phyloP scores from a whole-genome alignment of 1,140 invertebrate species.

The Ladona fulva region DNA sequence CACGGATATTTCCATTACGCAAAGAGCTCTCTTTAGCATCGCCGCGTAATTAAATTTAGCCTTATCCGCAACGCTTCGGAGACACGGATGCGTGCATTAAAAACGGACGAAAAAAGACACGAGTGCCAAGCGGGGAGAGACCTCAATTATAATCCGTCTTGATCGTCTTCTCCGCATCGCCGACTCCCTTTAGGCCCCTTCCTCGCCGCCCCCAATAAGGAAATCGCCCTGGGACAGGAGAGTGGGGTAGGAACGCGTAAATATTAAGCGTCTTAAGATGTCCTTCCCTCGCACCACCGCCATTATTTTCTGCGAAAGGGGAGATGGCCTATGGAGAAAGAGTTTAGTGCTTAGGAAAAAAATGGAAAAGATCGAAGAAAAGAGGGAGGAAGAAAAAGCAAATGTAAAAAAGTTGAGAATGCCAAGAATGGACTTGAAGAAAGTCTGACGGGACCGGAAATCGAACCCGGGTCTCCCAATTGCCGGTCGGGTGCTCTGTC shows the following conservation, averaged over 20 bases:
- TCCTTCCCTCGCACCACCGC: too few relatives aligned
- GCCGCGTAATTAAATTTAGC: constrained; percentile 5
- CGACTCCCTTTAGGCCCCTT: background rate
- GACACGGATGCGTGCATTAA: background rate
- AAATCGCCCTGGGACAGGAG: background rate
- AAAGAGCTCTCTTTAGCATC: background rate
- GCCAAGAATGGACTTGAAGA: too few relatives aligned
- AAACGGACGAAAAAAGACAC: background rate
- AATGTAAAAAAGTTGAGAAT: too few relatives aligned
- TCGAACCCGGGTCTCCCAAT: too few relatives aligned
- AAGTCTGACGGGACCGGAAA: too few relatives aligned
- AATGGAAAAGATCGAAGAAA: too few relatives aligned
- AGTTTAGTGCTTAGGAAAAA: too few relatives aligned
- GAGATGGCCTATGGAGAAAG: too few relatives aligned
- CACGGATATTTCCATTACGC: background rate
- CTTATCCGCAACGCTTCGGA: background rate
- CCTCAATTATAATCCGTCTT: constrained; percentile 6
- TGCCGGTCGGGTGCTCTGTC: too few relatives aligned
- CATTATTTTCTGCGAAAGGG: too few relatives aligned
- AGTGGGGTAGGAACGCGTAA: background rate
- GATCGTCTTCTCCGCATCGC: background rate
- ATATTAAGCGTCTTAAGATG: too few relatives aligned
- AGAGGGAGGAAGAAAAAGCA: too few relatives aligned
- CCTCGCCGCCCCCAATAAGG: background rate
- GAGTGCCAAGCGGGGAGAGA: background rate